These are phyloP conservation scores for Onychomys torridus DNA, from an alignment of 2,797 vertebrate species.

Conservation along the genomic window DNA sequence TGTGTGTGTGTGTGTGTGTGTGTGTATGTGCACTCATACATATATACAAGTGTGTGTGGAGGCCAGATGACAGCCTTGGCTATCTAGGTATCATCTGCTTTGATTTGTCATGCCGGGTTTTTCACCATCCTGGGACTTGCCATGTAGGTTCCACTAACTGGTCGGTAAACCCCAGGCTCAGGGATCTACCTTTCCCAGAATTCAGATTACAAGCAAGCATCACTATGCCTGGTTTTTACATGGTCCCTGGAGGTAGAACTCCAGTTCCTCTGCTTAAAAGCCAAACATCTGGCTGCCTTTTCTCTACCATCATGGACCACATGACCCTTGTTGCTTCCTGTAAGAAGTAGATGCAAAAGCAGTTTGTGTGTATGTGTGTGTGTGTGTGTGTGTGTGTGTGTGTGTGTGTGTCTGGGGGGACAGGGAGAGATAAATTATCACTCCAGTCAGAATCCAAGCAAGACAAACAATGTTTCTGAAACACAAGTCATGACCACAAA, in stretches of 20 bases:
- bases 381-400: background rate
- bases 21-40: background rate
- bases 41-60: background rate
- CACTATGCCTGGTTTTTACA: background rate
- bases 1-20: background rate
- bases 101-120: background rate
- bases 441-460: constrained; percentile 67
- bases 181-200: background rate
- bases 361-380: background rate
- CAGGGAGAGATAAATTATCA: constrained; percentile 45
- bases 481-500: constrained; percentile 63
- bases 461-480: constrained; percentile 76
- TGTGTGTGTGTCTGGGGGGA: background rate
- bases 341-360: background rate
- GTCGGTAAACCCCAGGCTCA: background rate
- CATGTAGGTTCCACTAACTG: background rate
- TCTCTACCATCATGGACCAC: background rate
- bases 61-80: background rate
- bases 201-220: background rate
- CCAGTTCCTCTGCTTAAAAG: background rate
- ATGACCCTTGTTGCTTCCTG: background rate
- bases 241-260: background rate
- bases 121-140: background rate
- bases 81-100: background rate
- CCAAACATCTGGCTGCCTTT: background rate